A percentile compares a stretch with the other conserved stretches of the same genome.
Evolutionary conservation across 2,113 vertebrate genomes (phyloP).

Genomic region (Calyptommatus sinebrachiatus): DNA sequence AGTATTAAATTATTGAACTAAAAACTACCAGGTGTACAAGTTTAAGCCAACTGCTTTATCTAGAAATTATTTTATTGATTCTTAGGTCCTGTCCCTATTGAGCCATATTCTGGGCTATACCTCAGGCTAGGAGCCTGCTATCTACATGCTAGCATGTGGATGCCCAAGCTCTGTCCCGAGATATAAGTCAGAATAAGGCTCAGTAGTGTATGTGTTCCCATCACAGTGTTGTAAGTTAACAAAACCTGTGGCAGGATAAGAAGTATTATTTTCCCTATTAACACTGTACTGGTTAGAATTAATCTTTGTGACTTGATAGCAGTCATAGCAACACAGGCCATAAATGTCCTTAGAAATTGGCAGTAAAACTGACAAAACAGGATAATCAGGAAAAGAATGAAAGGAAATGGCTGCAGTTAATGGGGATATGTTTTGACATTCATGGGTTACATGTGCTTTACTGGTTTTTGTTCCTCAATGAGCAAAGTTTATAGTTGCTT

Average conservation of each 20-base stretch:
- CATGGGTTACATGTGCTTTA: neutral
- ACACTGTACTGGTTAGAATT: neutral
- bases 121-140: no score
- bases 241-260: neutral
- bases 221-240: accelerated
- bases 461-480: neutral
- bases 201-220: neutral
- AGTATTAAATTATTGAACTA: neutral
- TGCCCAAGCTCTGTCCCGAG: no score
- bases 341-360: conserved; percentile 50
- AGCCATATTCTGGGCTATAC: no score
- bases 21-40: neutral
- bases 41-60: neutral
- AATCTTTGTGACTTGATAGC: conserved; percentile 7
- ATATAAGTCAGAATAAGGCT: no score
- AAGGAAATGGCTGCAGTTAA: conserved; percentile 56
- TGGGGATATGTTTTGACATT: conserved; percentile 22
- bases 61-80: neutral
- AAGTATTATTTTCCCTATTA: neutral
- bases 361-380: conserved; percentile 59
- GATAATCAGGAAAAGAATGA: conserved; percentile 60
- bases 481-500: neutral
- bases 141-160: no score
- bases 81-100: neutral
- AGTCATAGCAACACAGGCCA: conserved; percentile 22